Conservation (phyloP, 2,797 vertebrate genomes). For the Neosilurus hyrtlii region DNA sequence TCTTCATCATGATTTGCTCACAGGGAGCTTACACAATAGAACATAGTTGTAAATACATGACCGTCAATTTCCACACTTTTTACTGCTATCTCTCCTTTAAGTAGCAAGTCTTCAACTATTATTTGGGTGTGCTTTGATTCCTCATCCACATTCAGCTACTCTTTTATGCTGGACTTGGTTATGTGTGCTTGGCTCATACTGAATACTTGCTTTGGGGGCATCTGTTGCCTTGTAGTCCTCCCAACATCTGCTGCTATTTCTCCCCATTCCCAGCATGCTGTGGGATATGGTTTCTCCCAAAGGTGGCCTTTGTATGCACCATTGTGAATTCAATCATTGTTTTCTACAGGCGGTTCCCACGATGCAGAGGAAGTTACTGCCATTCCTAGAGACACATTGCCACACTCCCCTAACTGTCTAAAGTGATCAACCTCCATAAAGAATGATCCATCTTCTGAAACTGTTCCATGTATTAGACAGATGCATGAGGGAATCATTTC, state of each 20-base stretch:
- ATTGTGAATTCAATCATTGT: conserved; percentile 93
- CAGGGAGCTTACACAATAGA: conserved; percentile 30
- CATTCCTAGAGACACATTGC: conserved; percentile 65
- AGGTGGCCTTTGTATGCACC: conserved; percentile 89
- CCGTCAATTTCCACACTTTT: conserved; percentile 67
- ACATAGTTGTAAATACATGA: conserved; percentile 56
- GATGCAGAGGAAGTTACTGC: conserved; percentile 77
- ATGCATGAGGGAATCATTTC: background rate
- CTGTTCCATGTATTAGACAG: background rate
- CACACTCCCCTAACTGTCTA: conserved; percentile 64
- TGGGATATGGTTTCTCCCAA: conserved; percentile 85
- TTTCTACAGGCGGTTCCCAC: conserved; percentile 86
- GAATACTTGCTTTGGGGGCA: conserved; percentile 80
- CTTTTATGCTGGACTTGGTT: conserved; percentile 57
- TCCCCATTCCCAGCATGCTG: conserved; percentile 88
- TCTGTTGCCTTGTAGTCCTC: conserved; percentile 80
- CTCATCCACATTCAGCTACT: conserved; percentile 38
- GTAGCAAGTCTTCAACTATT: conserved; percentile 76
- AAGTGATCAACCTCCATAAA: conserved; percentile 29
- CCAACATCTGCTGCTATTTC: conserved; percentile 96
- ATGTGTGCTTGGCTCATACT: conserved; percentile 70
- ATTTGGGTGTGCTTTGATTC: conserved; percentile 68
- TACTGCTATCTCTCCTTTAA: conserved; percentile 69
- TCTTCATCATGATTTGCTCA: conserved; percentile 38
- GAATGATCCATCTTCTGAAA: background rate